Conservation (phyloP, 2,888 invertebrate genomes). For the Protophormia terraenovae region DNA sequence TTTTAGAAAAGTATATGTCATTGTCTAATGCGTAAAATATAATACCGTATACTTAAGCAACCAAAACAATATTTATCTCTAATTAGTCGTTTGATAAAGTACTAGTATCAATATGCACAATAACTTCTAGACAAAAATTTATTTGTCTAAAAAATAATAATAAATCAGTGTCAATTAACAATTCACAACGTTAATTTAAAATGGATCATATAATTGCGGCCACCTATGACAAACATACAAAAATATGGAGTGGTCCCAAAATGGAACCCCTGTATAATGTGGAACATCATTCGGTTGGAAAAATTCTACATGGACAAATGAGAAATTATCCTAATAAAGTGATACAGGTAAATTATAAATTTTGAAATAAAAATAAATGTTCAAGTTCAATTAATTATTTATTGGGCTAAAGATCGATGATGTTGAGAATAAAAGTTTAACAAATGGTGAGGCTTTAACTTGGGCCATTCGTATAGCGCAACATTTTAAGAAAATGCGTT, state of each 20-base stretch:
- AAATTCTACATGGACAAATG: slow-evolving; percentile 22
- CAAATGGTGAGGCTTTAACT: slow-evolving; percentile 43
- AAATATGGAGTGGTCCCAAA: slow-evolving; percentile 35
- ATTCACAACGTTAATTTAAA: background rate
- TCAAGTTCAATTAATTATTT: background rate
- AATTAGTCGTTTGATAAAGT: background rate
- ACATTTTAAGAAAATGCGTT: slow-evolving; percentile 58
- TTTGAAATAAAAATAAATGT: slow-evolving; percentile 9
- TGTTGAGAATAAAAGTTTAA: background rate
- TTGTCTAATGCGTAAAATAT: background rate
- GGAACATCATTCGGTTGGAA: slow-evolving; percentile 39
- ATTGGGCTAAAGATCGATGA: background rate
- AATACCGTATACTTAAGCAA: background rate
- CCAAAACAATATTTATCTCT: background rate
- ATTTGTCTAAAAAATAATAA: too few species aligned
- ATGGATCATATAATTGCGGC: background rate
- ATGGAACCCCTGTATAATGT: background rate
- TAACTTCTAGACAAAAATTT: too few species aligned
- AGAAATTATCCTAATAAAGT: slow-evolving; percentile 2
- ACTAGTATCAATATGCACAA: background rate
- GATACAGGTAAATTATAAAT: background rate
- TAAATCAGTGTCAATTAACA: background rate
- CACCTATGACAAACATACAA: background rate
- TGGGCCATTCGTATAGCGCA: slow-evolving; percentile 68
- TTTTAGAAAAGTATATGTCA: background rate